Percentiles rank a stretch among this genome's conserved stretches.
phyloP scores from a whole-genome alignment of 2,888 invertebrate genomes.

The Brachycybe producta region DNA sequence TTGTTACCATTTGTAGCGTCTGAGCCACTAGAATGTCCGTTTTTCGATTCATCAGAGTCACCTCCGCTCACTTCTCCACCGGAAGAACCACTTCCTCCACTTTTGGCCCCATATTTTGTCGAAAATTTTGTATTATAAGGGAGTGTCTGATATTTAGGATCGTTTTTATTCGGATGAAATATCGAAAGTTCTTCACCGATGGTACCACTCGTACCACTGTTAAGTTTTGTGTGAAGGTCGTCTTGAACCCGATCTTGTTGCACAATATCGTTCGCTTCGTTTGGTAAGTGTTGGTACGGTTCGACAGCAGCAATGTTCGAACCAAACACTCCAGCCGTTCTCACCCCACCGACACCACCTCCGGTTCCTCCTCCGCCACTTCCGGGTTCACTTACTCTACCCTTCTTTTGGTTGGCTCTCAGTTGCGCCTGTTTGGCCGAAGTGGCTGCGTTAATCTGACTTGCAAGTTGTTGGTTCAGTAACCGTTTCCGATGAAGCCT shows the following conservation, averaged over 20 bases:
- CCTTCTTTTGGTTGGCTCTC: slow-evolving; percentile 17
- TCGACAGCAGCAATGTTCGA: slow-evolving; percentile 35
- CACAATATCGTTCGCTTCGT: slow-evolving; percentile 12
- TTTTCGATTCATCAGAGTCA: neutral
- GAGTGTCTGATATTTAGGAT: slow-evolving; percentile 81
- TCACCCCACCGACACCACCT: too few relatives aligned
- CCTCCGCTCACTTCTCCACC: neutral
- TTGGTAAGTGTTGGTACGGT: slow-evolving; percentile 31
- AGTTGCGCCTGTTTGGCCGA: slow-evolving; percentile 24
- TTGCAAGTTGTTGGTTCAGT: slow-evolving; percentile 60
- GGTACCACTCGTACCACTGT: slow-evolving; percentile 13
- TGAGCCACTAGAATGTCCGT: neutral
- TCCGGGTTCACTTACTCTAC: neutral
- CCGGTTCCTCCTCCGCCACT: neutral
- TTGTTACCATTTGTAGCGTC: neutral
- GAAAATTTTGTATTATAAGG: slow-evolving; percentile 74
- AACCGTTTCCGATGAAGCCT: slow-evolving; percentile 76
- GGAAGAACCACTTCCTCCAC: too few relatives aligned
- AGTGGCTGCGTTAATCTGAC: slow-evolving; percentile 34
- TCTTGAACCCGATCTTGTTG: slow-evolving; percentile 20
- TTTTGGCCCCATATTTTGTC: slow-evolving; percentile 21
- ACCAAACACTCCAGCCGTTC: slow-evolving; percentile 16
- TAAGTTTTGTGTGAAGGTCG: slow-evolving; percentile 23
- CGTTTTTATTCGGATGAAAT: slow-evolving; percentile 66
- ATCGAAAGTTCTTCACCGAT: slow-evolving; percentile 24